These are phyloP conservation scores for Philereme vetulata DNA, from an alignment of 2,888 invertebrate species.

Conservation along the genomic window DNA sequence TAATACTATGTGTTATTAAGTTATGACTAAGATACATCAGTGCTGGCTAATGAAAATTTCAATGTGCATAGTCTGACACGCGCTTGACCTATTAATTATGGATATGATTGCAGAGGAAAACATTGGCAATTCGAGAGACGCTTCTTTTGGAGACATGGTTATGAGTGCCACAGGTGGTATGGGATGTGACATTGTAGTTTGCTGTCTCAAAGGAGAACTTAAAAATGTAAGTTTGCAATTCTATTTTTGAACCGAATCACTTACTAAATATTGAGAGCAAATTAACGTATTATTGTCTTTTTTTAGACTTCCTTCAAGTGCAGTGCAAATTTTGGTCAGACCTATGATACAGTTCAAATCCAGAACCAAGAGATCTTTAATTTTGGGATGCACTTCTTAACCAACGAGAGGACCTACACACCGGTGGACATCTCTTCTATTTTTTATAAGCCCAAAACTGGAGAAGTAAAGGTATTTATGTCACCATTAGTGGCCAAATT, in stretches of 20 bases:
- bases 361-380: slow-evolving; percentile 40
- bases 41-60: too few relatives aligned
- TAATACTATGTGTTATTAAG: too few relatives aligned
- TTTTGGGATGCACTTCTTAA: slow-evolving; percentile 44
- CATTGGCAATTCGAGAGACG: slow-evolving; percentile 58
- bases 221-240: slow-evolving; percentile 48
- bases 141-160: slow-evolving; percentile 53
- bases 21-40: too few relatives aligned
- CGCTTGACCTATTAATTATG: not conserved
- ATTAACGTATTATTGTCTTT: not conserved
- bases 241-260: not conserved
- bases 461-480: slow-evolving; percentile 39
- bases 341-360: slow-evolving; percentile 42
- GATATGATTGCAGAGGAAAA: slow-evolving; percentile 51
- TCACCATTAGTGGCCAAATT: too few relatives aligned
- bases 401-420: slow-evolving; percentile 36
- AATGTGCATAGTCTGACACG: too few relatives aligned
- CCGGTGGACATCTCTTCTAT: slow-evolving; percentile 44
- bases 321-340: slow-evolving; percentile 25
- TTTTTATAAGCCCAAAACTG: slow-evolving; percentile 29
- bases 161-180: slow-evolving; percentile 45
- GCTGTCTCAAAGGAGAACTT: slow-evolving; percentile 46
- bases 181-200: slow-evolving; percentile 50
- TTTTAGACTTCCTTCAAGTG: slow-evolving; percentile 39
- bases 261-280: not conserved